phyloP scores from a whole-genome alignment of 2,888 invertebrate genomes.

The Pammene fasciana region DNA sequence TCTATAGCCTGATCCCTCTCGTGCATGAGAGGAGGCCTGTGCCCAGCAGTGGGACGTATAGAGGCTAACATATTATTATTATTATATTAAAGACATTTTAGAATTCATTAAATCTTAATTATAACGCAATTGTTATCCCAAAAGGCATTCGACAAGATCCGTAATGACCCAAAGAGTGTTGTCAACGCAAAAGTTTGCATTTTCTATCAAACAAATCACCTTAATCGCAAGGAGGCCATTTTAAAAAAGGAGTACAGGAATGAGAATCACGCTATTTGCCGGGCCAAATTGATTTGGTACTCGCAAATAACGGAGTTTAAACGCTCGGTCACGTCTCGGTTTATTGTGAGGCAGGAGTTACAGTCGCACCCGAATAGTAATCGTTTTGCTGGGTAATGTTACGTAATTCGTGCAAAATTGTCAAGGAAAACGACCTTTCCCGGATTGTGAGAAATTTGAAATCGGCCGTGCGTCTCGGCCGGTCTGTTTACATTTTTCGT shows the following conservation, averaged over 20 bases:
- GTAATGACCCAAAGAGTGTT: constrained; percentile 1
- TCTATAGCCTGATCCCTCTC: too few species aligned
- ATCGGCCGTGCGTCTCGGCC: constrained; percentile 31
- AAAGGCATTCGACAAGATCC: background rate
- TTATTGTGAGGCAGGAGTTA: constrained; percentile 78
- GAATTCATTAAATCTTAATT: constrained; percentile 1
- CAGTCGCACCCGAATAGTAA: constrained; percentile 65
- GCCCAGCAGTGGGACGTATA: too few species aligned
- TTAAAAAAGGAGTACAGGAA: constrained; percentile 54
- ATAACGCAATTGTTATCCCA: background rate
- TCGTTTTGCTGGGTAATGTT: constrained; percentile 60
- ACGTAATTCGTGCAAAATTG: constrained; percentile 67
- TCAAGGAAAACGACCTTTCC: constrained; percentile 42
- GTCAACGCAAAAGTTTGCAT: constrained; percentile 17
- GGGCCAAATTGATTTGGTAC: constrained; percentile 73
- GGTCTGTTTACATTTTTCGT: constrained; percentile 39
- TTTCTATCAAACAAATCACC: constrained; percentile 40
- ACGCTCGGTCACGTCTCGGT: constrained; percentile 70
- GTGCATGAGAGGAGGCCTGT: too few species aligned
- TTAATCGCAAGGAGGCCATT: constrained; percentile 30
- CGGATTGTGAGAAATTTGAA: constrained; percentile 41
- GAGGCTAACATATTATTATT: too few species aligned
- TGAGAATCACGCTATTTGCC: constrained; percentile 63
- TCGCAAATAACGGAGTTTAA: constrained; percentile 70
- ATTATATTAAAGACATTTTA: too few species aligned